Evolutionary conservation across 2,113 vertebrate species (phyloP), one percentile per base, ranked within the genome.

Genomic region (Lichenostomus cassidix): DNA sequence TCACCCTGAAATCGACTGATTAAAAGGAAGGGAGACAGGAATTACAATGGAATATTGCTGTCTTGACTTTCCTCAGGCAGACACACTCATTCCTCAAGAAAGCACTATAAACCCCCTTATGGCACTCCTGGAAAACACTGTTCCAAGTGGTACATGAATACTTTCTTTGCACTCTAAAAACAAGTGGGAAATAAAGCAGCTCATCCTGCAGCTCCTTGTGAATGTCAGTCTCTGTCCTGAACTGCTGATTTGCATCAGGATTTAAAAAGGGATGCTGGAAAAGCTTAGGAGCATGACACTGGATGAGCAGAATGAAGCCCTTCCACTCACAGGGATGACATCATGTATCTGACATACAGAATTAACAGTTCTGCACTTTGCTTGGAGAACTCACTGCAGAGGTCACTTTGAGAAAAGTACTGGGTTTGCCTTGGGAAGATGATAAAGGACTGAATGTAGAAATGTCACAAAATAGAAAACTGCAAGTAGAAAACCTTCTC

Each of bases 301-400:
- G 24, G 46, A 25, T 14, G 42, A 68, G 59, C 35, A 69, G 42
- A 73, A 56, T 8, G 18, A 29, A 68, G 63, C 22, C 63, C 68
- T 56, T 46, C 13, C 31, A 65, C 12, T 58, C 42, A 3, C 2
- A 10, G 3, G 15, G 31, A 8, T 24, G 64, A 47, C 47, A 24
- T 10, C 44, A 8, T 1, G 4, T 2, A 53, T 3, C 41, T 39
- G 59, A 37, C 31, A 44, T 0, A 22, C 5, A 1, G 27, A 76
- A 53, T 31, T 9, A 20, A 18, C 9, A 52, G 42, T 5, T 63
- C 24, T 28, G n/a, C 47, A 62, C 5, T 29, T 62, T 23, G 25
- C 56, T 24, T 47, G 19, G 42, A 59, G 53, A 79, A 87, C 44
- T 58, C 1, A 0, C 44, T 35, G 44, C 15, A 59, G 29, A 29